phyloP scores from a whole-genome alignment of 2,888 invertebrate species.

The Nasonia oneida region DNA sequence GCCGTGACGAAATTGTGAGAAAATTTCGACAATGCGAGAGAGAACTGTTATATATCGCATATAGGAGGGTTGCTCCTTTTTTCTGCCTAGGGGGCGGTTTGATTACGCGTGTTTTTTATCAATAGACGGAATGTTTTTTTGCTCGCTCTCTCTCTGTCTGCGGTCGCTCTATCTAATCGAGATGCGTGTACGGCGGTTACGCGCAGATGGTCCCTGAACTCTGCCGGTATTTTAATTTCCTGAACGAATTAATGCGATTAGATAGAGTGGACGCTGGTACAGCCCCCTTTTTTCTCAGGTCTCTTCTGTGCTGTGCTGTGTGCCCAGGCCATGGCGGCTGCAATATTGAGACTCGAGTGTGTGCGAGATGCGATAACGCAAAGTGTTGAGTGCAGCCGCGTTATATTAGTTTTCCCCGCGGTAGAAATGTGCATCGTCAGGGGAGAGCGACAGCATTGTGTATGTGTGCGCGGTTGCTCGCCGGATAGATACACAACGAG shows the following conservation, averaged over 20 bases:
- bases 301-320: not conserved
- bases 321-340: not conserved
- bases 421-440: slow-evolving; percentile 34
- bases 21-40: slow-evolving; percentile 20
- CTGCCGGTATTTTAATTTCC: slow-evolving; percentile 54
- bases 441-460: not conserved
- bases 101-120: slow-evolving; percentile 46
- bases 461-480: not conserved
- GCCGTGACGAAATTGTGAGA: slow-evolving; percentile 49
- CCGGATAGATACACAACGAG: not conserved
- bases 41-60: not conserved
- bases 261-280: slow-evolving; percentile 31
- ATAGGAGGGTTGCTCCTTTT: not conserved
- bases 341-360: slow-evolving; percentile 28
- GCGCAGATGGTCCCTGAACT: slow-evolving; percentile 2
- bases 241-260: slow-evolving; percentile 57
- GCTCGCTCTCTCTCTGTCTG: not conserved
- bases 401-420: slow-evolving; percentile 21
- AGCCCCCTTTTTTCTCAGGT: not conserved
- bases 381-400: not conserved
- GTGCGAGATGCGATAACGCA: slow-evolving; percentile 24
- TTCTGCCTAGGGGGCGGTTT: slow-evolving; percentile 23
- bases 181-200: slow-evolving; percentile 2
- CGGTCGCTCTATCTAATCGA: slow-evolving; percentile 52
- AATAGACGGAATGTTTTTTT: slow-evolving; percentile 21